A percentile compares a stretch with the other conserved stretches of the same genome.
Evolutionary conservation across 2,797 vertebrate genomes (phyloP).

Genomic region (Clamator glandarius): DNA sequence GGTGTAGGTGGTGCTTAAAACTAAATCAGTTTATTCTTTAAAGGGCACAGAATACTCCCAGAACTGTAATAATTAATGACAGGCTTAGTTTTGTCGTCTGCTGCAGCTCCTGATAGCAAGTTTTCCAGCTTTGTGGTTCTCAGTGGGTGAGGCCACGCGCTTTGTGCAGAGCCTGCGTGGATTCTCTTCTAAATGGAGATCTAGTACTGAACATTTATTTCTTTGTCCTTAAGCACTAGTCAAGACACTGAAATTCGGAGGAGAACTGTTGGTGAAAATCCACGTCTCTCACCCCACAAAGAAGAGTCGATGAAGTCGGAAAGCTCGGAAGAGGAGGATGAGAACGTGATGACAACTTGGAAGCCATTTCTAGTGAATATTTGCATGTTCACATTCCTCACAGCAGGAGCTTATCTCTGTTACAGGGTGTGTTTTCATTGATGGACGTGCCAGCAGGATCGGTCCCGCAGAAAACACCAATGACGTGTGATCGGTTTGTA

Average conservation of each 20-base stretch:
- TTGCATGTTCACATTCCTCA: conserved; percentile 90
- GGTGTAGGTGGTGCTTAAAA: background rate
- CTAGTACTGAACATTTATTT: background rate
- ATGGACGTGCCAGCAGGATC: conserved; percentile 49
- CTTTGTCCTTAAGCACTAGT: conserved; percentile 75
- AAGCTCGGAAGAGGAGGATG: conserved; percentile 55
- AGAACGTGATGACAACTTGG: conserved; percentile 79
- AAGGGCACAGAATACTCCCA: background rate
- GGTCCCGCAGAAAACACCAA: background rate
- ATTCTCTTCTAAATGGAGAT: background rate
- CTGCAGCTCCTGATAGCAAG: background rate
- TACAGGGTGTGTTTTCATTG: conserved; percentile 95
- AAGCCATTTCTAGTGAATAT: conserved; percentile 88
- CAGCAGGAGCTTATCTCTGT: conserved; percentile 90
- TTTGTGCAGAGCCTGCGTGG: rapidly evolving
- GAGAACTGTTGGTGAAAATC: conserved; percentile 73
- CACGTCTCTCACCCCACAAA: conserved; percentile 16
- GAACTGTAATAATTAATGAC: background rate
- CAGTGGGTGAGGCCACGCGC: background rate
- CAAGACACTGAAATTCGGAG: conserved; percentile 83
- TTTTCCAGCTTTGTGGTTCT: background rate
- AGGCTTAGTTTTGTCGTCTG: background rate
- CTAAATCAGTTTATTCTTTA: background rate
- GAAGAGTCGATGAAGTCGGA: conserved; percentile 53
- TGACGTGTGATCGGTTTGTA: background rate